Base-by-base conservation (phyloP, 2,797 vertebrate genomes). In the Coilia nasus region DNA sequence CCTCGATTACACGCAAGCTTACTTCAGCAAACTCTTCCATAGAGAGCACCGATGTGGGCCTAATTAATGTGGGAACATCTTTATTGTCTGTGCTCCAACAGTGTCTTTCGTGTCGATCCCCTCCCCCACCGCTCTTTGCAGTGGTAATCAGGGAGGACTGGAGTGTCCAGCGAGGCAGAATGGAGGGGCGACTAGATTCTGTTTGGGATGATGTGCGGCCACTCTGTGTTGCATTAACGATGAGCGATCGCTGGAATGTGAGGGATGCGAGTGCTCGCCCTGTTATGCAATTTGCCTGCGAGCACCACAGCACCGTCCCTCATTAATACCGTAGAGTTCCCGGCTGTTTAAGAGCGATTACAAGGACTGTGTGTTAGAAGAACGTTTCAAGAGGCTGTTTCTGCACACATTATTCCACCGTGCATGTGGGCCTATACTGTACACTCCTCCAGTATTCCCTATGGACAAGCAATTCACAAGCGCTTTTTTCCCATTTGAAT, bases 261-360 rank as follows among this genome's bases (percentile, higher is more conserved):
- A 85, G 84, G 59, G 87, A 83, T 85, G 81, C 35, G 82, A 88
- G 67, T 67, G 19, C 21, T 35, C 80, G 87, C 31, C 87, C 57
- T 82, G 80, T 91, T 91, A 83, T 85, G 86, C 85, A 91, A 85
- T 83, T 80, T 87, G 82, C 86, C 85, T 90, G 86, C 57, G 85
- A 87, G 83, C 87, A 84, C 21, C 35, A 5, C 35, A 56, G 86
- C 80, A 83, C 81, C 85, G 88, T 81, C 25, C 71, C 85, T 87
- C 83, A 90, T 89, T 90, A 91, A 90, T 89, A 89, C 81, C 83
- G 75, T 64, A 88, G 81, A 84, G 83, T 81, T 87, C 82, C 82
- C 89, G 78, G 83, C 86, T 89, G 57, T 90, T 85, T 44, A 88
- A 90, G 88, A 86, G 90, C 87, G 88, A 89, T 89, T 88, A 86